phyloP scores from a whole-genome alignment of 2,797 vertebrate species.

The Mallotus villosus region DNA sequence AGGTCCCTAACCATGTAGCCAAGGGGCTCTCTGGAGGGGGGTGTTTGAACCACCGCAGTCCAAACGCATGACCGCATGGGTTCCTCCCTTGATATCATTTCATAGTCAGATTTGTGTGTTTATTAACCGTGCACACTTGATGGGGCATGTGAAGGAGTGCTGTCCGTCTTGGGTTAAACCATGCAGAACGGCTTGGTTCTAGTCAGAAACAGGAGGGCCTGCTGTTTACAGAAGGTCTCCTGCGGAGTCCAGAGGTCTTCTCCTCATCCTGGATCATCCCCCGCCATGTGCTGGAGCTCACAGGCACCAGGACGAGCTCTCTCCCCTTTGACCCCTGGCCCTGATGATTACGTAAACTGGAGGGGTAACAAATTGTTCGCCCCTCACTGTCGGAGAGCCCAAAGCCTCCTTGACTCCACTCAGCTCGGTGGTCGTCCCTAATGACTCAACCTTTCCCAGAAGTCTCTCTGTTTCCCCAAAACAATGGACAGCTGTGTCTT shows the following conservation, averaged over 20 bases:
- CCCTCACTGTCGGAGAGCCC: constrained; percentile 34
- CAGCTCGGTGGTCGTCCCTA: constrained; percentile 27
- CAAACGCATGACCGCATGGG: constrained; percentile 24
- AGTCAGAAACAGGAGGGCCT: constrained; percentile 48
- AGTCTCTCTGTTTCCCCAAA: constrained; percentile 47
- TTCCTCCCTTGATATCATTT: constrained; percentile 11
- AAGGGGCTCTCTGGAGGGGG: constrained; percentile 39
- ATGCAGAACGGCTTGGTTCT: constrained; percentile 59
- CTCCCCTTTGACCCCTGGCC: constrained; percentile 43
- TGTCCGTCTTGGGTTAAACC: constrained; percentile 63
- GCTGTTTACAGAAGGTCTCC: constrained; percentile 41
- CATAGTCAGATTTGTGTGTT: constrained; percentile 15
- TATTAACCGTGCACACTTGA: constrained; percentile 41
- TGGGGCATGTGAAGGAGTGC: constrained; percentile 60
- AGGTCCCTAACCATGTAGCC: constrained; percentile 52
- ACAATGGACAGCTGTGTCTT: constrained; percentile 68
- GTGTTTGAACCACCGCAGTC: constrained; percentile 41
- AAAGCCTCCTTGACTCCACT: constrained; percentile 31
- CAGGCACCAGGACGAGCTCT: constrained; percentile 34
- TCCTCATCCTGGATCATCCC: constrained; percentile 35
- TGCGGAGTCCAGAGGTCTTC: not conserved
- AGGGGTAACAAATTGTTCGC: constrained; percentile 49
- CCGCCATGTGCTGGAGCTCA: constrained; percentile 18
- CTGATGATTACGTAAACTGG: constrained; percentile 39
- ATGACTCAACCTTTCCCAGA: constrained; percentile 60